These are phyloP conservation scores for Reticulitermes speratus DNA, from an alignment of 1,140 invertebrate genomes.

Conservation along the genomic window DNA sequence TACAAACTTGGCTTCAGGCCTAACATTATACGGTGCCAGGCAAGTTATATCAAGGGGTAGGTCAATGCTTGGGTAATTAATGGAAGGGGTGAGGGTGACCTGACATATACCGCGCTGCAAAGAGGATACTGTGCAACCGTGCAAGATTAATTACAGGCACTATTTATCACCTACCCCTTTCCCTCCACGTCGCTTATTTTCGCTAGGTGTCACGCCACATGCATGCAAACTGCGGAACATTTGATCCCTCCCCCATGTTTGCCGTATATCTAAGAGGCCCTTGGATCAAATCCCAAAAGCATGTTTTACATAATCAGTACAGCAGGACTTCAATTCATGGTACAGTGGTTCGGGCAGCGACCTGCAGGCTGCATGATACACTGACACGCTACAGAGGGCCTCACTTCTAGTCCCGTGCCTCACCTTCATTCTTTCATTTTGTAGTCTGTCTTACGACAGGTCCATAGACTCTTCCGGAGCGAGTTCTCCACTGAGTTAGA, in stretches of 20 bases:
- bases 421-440: too few relatives aligned
- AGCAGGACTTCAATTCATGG: too few relatives aligned
- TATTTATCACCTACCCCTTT: not conserved
- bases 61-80: conserved; percentile 12
- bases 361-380: too few relatives aligned
- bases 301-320: not conserved
- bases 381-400: too few relatives aligned
- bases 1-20: not conserved
- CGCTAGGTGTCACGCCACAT: not conserved
- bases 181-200: not conserved
- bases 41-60: not conserved
- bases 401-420: too few relatives aligned
- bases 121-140: not conserved
- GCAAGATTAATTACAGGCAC: not conserved
- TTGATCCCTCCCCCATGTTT: too few relatives aligned
- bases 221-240: not conserved
- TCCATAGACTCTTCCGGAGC: too few relatives aligned
- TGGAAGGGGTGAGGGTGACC: not conserved
- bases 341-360: too few relatives aligned
- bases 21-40: not conserved
- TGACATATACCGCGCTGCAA: not conserved
- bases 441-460: too few relatives aligned
- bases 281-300: not conserved
- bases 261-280: not conserved
- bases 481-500: too few relatives aligned